Evolutionary conservation across 2,888 invertebrate species (phyloP).

Genomic region (Pinctada fucata): DNA sequence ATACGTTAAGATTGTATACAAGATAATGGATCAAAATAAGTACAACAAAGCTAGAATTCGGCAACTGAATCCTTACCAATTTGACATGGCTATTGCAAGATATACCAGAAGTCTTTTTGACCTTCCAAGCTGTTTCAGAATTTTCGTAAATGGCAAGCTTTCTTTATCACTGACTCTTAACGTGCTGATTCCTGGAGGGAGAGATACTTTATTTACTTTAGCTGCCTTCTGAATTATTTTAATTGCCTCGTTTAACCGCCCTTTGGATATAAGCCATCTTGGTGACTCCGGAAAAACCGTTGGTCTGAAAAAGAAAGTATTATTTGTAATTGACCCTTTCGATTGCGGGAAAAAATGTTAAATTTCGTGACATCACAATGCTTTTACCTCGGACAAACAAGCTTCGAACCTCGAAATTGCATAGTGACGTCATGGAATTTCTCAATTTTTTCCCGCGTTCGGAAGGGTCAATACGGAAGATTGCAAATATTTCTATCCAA

Average conservation of each 20-base stretch:
- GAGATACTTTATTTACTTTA: background rate
- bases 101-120: background rate
- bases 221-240: background rate
- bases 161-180: background rate
- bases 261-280: background rate
- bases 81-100: background rate
- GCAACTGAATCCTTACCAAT: background rate
- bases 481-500: too few species aligned
- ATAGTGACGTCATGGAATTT: too few species aligned
- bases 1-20: too few species aligned
- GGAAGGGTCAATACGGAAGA: too few species aligned
- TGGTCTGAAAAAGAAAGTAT: background rate
- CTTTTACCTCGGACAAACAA: too few species aligned
- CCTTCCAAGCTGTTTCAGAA: background rate
- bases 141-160: background rate
- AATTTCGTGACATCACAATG: too few species aligned
- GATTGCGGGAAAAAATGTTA: too few species aligned
- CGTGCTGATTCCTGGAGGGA: background rate
- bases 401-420: too few species aligned
- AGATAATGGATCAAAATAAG: too few species aligned
- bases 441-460: too few species aligned
- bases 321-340: too few species aligned
- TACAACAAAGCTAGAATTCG: too few species aligned
- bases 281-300: background rate
- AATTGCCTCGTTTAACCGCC: background rate